Evolutionary conservation across 2,797 vertebrate species (phyloP).

Genomic region (Eulemur coronatus): DNA sequence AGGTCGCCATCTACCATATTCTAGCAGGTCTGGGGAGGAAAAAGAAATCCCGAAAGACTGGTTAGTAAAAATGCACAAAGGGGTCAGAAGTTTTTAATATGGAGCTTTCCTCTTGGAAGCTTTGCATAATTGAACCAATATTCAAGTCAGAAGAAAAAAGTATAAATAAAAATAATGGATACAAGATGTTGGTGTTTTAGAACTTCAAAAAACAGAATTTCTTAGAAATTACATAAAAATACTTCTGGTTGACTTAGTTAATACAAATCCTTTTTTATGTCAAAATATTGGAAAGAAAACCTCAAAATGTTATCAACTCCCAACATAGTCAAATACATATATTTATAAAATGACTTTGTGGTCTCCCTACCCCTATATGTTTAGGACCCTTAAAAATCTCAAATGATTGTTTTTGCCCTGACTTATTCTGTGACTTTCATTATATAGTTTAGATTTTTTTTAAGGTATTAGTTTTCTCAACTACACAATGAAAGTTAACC

Average conservation of each 20-base stretch:
- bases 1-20: constrained; percentile 74
- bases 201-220: constrained; percentile 82
- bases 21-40: neutral
- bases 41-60: neutral
- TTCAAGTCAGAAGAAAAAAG: constrained; percentile 83
- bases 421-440: constrained; percentile 13
- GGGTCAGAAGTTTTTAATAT: constrained; percentile 70
- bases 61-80: constrained; percentile 44
- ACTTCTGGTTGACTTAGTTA: constrained; percentile 73
- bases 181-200: constrained; percentile 87
- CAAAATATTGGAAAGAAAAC: constrained; percentile 60
- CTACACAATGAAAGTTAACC: neutral
- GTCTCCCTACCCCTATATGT: neutral
- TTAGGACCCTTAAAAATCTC: constrained; percentile 6
- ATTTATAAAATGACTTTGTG: constrained; percentile 48
- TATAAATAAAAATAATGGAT: constrained; percentile 89
- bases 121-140: constrained; percentile 77
- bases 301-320: constrained; percentile 58
- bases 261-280: constrained; percentile 69
- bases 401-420: constrained; percentile 27
- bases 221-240: constrained; percentile 76
- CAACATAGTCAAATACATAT: constrained; percentile 33
- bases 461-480: constrained; percentile 2
- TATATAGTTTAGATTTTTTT: neutral
- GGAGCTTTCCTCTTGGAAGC: constrained; percentile 71